A percentile compares a stretch with the other conserved stretches of the same genome.
phyloP scores from a whole-genome alignment of 2,888 invertebrate genomes.

The Clusia tigrina region DNA sequence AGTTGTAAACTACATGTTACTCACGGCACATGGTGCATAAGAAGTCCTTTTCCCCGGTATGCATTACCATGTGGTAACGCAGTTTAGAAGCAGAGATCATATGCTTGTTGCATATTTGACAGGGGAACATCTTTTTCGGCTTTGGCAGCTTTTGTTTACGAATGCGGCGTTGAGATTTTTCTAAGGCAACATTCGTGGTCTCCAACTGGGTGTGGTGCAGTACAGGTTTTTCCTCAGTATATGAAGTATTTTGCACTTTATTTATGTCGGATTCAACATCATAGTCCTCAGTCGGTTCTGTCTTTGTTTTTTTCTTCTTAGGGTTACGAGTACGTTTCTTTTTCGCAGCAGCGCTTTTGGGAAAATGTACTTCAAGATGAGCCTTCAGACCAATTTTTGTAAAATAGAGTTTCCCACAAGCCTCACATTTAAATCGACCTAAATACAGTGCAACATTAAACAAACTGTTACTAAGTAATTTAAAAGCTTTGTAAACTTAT shows the following conservation, averaged over 20 bases:
- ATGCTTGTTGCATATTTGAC: slow-evolving; percentile 45
- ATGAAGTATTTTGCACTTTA: slow-evolving; percentile 7
- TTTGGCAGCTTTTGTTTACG: slow-evolving; percentile 39
- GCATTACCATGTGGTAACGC: slow-evolving; percentile 50
- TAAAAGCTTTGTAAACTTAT: neutral
- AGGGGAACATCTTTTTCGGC: slow-evolving; percentile 46
- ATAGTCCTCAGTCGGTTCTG: slow-evolving; percentile 20
- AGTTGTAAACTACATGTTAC: slow-evolving; percentile 25
- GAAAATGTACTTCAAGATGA: slow-evolving; percentile 43
- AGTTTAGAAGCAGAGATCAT: slow-evolving; percentile 48
- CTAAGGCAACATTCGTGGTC: too few species aligned
- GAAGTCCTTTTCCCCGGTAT: slow-evolving; percentile 53
- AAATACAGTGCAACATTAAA: neutral
- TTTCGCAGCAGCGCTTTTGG: slow-evolving; percentile 29
- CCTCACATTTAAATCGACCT: slow-evolving; percentile 47
- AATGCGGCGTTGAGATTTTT: slow-evolving; percentile 27
- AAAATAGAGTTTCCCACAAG: slow-evolving; percentile 48
- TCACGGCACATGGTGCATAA: slow-evolving; percentile 52
- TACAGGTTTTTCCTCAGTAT: slow-evolving; percentile 9
- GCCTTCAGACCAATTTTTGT: slow-evolving; percentile 45
- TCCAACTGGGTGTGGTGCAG: too few species aligned
- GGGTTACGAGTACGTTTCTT: slow-evolving; percentile 38
- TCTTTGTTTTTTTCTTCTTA: slow-evolving; percentile 31
- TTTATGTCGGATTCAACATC: slow-evolving; percentile 22
- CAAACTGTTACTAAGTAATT: neutral